Conservation (phyloP, 1,140 invertebrate genomes). For the Tribolium castaneum region DNA sequence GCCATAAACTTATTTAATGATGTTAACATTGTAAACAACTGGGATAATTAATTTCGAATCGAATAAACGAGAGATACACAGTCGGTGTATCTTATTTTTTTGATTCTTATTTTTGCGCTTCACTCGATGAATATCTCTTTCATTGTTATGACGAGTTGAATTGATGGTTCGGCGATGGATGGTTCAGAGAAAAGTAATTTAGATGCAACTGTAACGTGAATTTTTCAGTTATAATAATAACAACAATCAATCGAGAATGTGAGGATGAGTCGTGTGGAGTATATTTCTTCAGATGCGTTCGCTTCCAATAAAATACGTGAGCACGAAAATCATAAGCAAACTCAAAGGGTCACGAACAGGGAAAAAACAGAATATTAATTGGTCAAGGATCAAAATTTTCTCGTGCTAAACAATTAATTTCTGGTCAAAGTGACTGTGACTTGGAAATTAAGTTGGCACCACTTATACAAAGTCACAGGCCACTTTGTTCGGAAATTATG, state of each 20-base stretch:
- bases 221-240: constrained; percentile 30
- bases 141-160: constrained; percentile 11
- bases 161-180: constrained; percentile 7
- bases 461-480: no score
- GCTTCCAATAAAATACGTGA: constrained; percentile 28
- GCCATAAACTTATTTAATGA: constrained; percentile 32
- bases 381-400: no score
- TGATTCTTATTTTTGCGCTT: background rate
- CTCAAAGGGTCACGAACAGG: background rate
- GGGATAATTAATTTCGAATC: constrained; percentile 32
- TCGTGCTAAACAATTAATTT: no score
- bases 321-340: constrained; percentile 10
- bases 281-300: background rate
- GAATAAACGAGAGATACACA: constrained; percentile 6
- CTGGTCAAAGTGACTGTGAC: no score
- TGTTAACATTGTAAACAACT: constrained; percentile 33
- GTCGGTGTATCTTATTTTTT: background rate
- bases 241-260: constrained; percentile 24
- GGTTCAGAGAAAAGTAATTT: constrained; percentile 33
- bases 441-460: no score
- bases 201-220: constrained; percentile 29
- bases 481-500: no score
- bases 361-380: background rate
- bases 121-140: constrained; percentile 14
- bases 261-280: constrained; percentile 5